Percentiles rank a stretch among this genome's conserved stretches.
Conservation (phyloP, 2,797 vertebrate species). For the Pogoniulus pusillus region DNA sequence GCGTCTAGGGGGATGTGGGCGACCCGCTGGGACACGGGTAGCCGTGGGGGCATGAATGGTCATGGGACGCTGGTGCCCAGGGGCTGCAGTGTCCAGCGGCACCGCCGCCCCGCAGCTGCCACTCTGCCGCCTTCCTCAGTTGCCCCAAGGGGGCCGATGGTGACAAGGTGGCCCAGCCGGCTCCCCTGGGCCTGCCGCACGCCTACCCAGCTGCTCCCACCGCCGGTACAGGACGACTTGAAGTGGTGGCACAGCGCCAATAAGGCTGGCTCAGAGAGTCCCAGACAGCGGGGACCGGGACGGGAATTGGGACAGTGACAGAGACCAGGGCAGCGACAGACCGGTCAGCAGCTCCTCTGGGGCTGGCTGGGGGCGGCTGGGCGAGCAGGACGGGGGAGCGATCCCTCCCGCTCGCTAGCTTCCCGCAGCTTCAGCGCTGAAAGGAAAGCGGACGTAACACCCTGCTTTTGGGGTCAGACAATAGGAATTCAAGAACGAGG, state of each 20-base stretch:
- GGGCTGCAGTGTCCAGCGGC: neutral
- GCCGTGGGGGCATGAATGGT: neutral
- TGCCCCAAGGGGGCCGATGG: neutral
- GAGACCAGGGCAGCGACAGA: neutral
- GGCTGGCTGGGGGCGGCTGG: neutral
- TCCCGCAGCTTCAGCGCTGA: neutral
- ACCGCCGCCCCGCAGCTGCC: neutral
- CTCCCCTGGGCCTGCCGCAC: neutral
- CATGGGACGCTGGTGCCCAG: neutral
- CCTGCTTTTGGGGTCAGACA: slow-evolving; percentile 62
- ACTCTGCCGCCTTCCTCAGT: neutral
- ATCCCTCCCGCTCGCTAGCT: neutral
- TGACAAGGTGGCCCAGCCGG: neutral
- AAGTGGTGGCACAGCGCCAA: neutral
- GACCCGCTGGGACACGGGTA: neutral
- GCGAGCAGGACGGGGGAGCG: neutral
- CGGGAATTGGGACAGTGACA: neutral
- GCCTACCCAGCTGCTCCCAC: neutral
- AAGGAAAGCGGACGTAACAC: slow-evolving; percentile 50
- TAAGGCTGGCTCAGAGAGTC: neutral
- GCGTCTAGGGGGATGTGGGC: neutral
- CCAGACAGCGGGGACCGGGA: neutral
- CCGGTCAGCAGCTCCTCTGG: neutral
- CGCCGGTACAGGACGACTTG: neutral
- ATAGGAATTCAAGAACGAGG: slow-evolving; percentile 55